Conservation (phyloP, 2,113 vertebrate species). For the Tetraodon nigroviridis region DNA sequence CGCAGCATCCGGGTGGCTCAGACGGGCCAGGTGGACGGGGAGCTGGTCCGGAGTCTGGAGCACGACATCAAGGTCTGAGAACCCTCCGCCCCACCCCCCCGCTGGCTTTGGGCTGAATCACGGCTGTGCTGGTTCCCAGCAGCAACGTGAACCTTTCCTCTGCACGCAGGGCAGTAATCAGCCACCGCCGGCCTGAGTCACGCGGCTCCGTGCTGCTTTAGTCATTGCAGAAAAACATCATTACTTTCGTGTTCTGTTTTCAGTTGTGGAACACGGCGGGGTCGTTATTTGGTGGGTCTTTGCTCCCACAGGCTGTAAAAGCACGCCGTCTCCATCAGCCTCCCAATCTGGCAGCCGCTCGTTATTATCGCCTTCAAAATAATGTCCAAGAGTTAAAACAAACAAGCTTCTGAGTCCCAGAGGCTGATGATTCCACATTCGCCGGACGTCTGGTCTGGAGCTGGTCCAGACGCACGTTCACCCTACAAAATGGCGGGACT, state of each 20-base stretch:
- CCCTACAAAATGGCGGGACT: too few species aligned
- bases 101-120: conserved; percentile 34
- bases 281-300: conserved; percentile 51
- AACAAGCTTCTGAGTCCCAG: not conserved
- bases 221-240: conserved; percentile 39
- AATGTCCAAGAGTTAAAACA: not conserved
- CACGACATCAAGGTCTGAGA: conserved; percentile 92
- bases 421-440: too few species aligned
- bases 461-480: too few species aligned
- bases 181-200: conserved; percentile 40
- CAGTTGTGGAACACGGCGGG: conserved; percentile 34
- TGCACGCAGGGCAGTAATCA: conserved; percentile 20
- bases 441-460: too few species aligned
- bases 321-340: conserved; percentile 28
- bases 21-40: conserved; percentile 90
- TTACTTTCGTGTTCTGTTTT: conserved; percentile 56
- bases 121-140: conserved; percentile 5
- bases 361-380: not conserved
- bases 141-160: conserved; percentile 13
- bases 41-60: conserved; percentile 88
- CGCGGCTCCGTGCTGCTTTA: conserved; percentile 36
- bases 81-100: not conserved
- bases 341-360: too few species aligned
- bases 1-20: conserved; percentile 91
- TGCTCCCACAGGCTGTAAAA: conserved; percentile 28